Conservation (phyloP, 2,888 invertebrate genomes). For the Hartigia nigra region DNA sequence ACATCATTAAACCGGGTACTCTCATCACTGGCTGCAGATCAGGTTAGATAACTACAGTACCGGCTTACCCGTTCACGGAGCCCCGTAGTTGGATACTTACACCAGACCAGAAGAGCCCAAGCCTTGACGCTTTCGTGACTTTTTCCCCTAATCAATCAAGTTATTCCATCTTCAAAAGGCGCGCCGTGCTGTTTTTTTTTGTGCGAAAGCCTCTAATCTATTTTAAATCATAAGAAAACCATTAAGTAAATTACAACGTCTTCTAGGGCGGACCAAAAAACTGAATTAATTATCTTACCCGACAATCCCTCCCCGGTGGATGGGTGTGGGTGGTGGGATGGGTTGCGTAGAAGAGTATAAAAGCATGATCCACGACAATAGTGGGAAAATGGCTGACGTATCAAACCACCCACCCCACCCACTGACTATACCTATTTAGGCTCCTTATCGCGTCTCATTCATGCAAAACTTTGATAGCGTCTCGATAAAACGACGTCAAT, state of each 20-base stretch:
- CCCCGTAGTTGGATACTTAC: not conserved
- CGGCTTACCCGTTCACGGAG: conserved; percentile 21
- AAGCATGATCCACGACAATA: not conserved
- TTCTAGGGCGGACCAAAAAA: conserved; percentile 8
- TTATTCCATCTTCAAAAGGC: conserved; percentile 38
- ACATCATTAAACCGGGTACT: conserved; percentile 41
- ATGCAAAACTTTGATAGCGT: not conserved
- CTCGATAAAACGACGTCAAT: not conserved
- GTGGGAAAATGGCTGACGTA: not conserved
- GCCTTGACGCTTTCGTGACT: conserved; percentile 12
- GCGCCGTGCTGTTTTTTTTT: conserved; percentile 28
- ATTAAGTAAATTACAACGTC: conserved; percentile 35
- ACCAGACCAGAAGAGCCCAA: not conserved
- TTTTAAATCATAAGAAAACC: conserved; percentile 36
- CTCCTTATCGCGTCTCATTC: not conserved
- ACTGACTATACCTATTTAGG: not conserved
- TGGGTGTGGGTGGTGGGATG: not conserved
- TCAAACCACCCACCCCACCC: not conserved
- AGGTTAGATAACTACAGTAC: conserved; percentile 29
- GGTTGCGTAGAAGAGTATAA: not conserved
- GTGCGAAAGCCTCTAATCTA: conserved; percentile 33
- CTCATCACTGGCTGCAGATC: not conserved
- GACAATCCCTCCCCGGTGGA: not conserved
- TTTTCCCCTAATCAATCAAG: conserved; percentile 47
- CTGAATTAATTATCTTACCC: conserved; percentile 18